phyloP scores from a whole-genome alignment of 2,113 vertebrate species.

The Calonectris borealis region DNA sequence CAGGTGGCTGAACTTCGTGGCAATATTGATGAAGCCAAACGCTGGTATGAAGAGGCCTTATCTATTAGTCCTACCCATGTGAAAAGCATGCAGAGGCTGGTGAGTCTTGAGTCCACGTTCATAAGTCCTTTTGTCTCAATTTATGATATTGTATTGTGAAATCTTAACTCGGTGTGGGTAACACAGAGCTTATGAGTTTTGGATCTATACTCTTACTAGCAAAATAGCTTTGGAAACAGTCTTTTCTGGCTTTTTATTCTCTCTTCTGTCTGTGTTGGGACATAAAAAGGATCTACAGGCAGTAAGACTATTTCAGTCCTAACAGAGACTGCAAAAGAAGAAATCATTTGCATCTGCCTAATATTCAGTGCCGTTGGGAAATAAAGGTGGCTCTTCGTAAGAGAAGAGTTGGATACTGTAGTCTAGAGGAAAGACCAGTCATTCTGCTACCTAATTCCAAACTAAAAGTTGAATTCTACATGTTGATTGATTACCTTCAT shows the following conservation, averaged over 20 bases:
- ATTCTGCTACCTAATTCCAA: not conserved
- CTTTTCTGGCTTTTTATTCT: not conserved
- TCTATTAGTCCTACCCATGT: constrained; percentile 98
- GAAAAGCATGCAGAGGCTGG: constrained; percentile 98
- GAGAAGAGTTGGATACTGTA: not conserved
- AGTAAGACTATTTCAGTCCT: not conserved
- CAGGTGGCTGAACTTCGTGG: constrained; percentile 95
- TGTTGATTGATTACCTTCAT: not conserved
- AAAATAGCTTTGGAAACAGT: not conserved
- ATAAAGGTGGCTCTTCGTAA: not conserved
- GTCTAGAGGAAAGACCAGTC: not conserved
- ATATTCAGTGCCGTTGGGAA: not conserved
- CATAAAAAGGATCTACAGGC: not conserved
- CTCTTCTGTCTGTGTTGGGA: not conserved
- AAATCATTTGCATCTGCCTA: not conserved
- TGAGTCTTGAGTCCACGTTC: constrained; percentile 66
- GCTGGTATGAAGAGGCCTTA: constrained; percentile 98
- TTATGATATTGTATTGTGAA: not conserved
- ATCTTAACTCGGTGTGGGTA: not conserved
- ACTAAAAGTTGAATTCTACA: not conserved
- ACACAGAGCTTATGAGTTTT: not conserved
- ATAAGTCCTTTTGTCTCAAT: not conserved
- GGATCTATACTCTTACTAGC: not conserved
- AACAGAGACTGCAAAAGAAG: not conserved
- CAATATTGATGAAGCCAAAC: constrained; percentile 90